Base-by-base conservation (phyloP, 2,888 invertebrate genomes). In the Erebia ligea region DNA sequence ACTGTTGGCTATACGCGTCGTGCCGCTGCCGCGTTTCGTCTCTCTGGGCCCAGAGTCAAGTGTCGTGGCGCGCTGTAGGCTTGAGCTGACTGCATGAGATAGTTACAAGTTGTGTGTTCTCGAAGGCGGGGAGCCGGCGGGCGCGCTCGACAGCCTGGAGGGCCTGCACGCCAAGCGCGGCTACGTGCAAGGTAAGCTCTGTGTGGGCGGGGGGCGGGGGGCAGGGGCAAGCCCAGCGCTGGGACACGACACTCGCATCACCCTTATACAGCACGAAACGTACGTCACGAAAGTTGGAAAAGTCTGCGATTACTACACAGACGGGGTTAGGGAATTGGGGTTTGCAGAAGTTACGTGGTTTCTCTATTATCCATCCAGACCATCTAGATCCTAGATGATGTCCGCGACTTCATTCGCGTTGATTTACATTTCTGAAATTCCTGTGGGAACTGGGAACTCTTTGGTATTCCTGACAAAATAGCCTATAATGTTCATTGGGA, bases 111-210 rank as follows among this genome's bases (percentile, higher is more conserved):
- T 71, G 67, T 70, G 64, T 78, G 34, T 77, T 77, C 74, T 74
- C 72, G 64, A 79, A 79, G 78, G 79, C 72, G 74, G 63, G 67
- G 75, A 69, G 73, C 70, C 73, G 70, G 75, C 76, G 75, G 72
- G 70, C 70, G 68, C 73, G 67, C 71, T 77, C 67, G 71, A 72
- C 68, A 75, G 77, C 56, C 74, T 78, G 76, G 72, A 73, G 69
- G 76, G 77, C 52, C 75, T 78, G 76, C 78, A 77, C 67, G 76
- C 72, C 76, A 76, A 73, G 64, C 78, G 77, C 65, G 79, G 78
- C 73, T 78, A 76, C 76, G 67, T 79, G 71, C 17, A 67, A 77
- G 79, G 78, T 79, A 77, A 77, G 79, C 73, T 67, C 66, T 64
- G 67, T 71, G 75, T 71, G 54, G 34, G 6, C 34, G 6, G 25